Base-by-base conservation (phyloP, 2,797 vertebrate species). In the Pelobates cultripes region DNA sequence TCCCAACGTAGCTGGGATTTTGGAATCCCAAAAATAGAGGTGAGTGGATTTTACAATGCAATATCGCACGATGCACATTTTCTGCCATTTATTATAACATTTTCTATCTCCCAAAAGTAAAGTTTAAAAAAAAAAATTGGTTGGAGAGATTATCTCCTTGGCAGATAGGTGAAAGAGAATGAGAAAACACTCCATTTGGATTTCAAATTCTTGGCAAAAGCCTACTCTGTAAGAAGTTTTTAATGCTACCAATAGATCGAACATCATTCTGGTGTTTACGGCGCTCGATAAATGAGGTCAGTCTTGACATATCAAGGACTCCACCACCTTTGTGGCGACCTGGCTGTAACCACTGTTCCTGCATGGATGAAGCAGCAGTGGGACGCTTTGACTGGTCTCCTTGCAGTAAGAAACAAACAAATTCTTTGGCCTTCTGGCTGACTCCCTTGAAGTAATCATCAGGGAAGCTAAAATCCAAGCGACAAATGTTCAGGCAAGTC, bases 401-500 rank as follows among this genome's bases (percentile, higher is more conserved):
- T 89, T 94, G 94, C 85, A 99, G 94, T 69, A 99, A 96, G 91
- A 95, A 91, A 86, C 96, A 92, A 89, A 99, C 92, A 75, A 98
- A 98, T 89, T 98, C 96, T 90, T 96, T 94, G 87, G 98, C 98
- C 43, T 91, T 95, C 92, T 96, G 96, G 94, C 96, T 96, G 85
- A 99, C 95, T 55, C 96, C 97, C 89, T 94, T 94, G 91, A 99
- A 99, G 93, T 99, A 99, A 91, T 98, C 97, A 84, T 95, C 94
- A 86, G 98, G 98, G 92, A 99, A 99, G 90, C 97, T 99, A 93
- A 99, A 99, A 95, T 99, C 97, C 88, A 98, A 92, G 85, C 95
- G 95, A 93, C 97, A 99, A 95, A 99, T 99, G 93, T 99, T 99
- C 86, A 99, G 93, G 91, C 98, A 99, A 73, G 98, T 99, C 93